These are phyloP conservation scores for Labrus mixtus DNA, from an alignment of 2,113 vertebrate genomes.

Conservation along the genomic window DNA sequence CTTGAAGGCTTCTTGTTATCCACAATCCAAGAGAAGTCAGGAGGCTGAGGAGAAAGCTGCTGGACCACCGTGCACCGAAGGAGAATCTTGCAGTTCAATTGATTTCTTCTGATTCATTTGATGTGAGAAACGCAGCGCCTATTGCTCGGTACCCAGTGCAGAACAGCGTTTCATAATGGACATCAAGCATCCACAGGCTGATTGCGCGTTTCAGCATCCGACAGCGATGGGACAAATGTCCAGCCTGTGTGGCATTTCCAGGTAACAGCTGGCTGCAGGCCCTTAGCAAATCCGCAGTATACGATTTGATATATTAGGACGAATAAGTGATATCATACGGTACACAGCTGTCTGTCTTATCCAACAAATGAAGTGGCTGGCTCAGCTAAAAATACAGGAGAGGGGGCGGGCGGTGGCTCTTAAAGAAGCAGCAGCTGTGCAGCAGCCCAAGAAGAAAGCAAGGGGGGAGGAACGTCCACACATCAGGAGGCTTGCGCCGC, in stretches of 20 bases:
- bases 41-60: constrained; percentile 41
- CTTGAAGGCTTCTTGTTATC: constrained; percentile 82
- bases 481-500: constrained; percentile 31
- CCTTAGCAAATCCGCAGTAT: constrained; percentile 58
- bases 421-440: constrained; percentile 84
- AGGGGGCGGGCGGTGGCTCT: constrained; percentile 81
- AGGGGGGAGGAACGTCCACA: constrained; percentile 1
- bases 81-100: constrained; percentile 48
- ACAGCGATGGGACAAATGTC: constrained; percentile 48
- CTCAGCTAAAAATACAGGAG: constrained; percentile 85
- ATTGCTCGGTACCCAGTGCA: constrained; percentile 60
- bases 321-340: constrained; percentile 75
- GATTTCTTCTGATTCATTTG: constrained; percentile 64
- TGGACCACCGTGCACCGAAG: constrained; percentile 48
- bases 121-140: constrained; percentile 54
- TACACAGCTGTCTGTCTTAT: constrained; percentile 77
- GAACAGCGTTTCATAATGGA: constrained; percentile 73
- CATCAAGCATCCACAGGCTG: constrained; percentile 68
- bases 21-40: constrained; percentile 78
- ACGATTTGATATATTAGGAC: constrained; percentile 67
- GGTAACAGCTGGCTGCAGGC: constrained; percentile 56
- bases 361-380: constrained; percentile 83
- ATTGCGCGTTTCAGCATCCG: constrained; percentile 70
- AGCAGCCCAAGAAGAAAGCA: constrained; percentile 30
- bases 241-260: constrained; percentile 48